Percentiles rank a stretch among this genome's conserved stretches.
These are phyloP conservation scores for Crocodylus rhombifer DNA, from an alignment of 2,797 vertebrate species.

Conservation along the genomic window DNA sequence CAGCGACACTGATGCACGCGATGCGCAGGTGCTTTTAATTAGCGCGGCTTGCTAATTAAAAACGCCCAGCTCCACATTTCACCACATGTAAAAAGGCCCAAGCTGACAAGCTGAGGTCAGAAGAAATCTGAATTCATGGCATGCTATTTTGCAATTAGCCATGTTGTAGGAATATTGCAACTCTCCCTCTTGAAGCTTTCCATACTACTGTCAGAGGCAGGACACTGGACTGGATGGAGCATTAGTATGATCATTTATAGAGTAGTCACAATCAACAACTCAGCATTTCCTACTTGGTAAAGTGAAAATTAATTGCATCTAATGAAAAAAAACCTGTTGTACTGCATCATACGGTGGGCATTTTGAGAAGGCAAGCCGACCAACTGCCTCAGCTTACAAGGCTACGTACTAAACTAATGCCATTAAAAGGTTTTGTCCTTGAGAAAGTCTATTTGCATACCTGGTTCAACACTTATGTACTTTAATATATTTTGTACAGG, in stretches of 20 bases:
- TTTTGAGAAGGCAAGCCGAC: not conserved
- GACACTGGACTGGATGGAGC: accelerated
- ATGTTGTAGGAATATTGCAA: not conserved
- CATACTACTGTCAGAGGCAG: not conserved
- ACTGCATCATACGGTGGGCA: not conserved
- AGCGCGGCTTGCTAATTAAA: too few species aligned
- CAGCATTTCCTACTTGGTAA: not conserved
- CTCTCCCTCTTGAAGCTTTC: not conserved
- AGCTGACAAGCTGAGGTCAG: accelerated
- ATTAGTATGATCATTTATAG: accelerated
- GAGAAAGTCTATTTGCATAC: not conserved
- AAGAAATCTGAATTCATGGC: not conserved
- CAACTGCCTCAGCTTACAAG: not conserved
- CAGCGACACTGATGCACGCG: too few species aligned
- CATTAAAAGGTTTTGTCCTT: not conserved
- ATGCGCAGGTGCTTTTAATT: too few species aligned
- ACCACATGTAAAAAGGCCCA: too few species aligned
- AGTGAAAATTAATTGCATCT: not conserved
- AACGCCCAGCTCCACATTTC: too few species aligned
- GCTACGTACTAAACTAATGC: not conserved
- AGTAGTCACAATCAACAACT: not conserved
- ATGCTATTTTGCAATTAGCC: not conserved
- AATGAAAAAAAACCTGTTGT: not conserved
- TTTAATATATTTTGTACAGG: not conserved
- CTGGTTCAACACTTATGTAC: not conserved